Conservation (phyloP, 2,113 vertebrate species). For the Sinosuthora webbiana region DNA sequence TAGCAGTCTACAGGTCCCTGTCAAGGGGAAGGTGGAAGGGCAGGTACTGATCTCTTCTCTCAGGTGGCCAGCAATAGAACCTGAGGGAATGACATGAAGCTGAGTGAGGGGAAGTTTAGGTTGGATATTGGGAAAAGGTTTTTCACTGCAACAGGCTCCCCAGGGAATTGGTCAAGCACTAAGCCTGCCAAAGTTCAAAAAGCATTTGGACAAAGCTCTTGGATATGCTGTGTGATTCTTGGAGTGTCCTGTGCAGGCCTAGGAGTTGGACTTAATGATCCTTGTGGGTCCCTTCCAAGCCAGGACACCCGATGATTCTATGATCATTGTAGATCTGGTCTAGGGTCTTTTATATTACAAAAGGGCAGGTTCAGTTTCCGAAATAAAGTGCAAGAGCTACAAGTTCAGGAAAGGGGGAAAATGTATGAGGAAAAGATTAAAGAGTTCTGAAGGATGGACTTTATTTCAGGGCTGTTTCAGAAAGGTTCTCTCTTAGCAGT, state of each 20-base stretch:
- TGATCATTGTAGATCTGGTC: neutral
- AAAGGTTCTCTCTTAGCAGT: neutral
- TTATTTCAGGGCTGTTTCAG: neutral
- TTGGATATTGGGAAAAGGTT: neutral
- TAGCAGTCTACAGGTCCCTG: neutral
- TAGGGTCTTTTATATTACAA: neutral
- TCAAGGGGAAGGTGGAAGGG: fast-evolving
- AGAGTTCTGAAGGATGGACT: neutral
- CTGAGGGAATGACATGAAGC: neutral
- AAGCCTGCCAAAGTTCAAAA: neutral
- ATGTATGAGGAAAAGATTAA: neutral
- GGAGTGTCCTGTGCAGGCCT: neutral
- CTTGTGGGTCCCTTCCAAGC: neutral
- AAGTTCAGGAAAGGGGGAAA: neutral
- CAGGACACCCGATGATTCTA: neutral
- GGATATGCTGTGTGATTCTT: neutral
- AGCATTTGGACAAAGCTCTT: neutral
- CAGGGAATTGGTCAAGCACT: neutral
- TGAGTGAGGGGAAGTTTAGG: neutral
- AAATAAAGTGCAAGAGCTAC: neutral
- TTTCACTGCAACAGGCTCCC: neutral
- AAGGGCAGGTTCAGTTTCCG: neutral
- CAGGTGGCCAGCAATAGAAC: neutral
- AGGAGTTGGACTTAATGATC: neutral
- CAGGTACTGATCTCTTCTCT: neutral